Base-by-base conservation (phyloP, 2,797 vertebrate species). In the Hippocampus kuda region DNA sequence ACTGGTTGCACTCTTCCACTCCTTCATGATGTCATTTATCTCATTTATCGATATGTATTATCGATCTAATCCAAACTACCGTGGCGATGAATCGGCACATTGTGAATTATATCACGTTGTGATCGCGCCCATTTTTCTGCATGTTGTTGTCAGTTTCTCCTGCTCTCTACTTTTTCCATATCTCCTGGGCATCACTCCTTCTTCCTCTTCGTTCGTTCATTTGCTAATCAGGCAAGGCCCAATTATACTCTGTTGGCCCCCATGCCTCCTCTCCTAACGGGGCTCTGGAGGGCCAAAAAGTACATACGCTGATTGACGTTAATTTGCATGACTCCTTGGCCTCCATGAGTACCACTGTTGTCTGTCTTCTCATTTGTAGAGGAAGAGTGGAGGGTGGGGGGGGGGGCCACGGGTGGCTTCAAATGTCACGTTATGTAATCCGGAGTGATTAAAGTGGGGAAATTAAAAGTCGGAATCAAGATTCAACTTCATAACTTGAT, bases 261-360 rank as follows among this genome's bases (percentile, higher is more conserved):
- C 68, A 38, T 75, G 77, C 75, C 70, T 79, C 79, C 74, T 83
- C 78, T 59, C 54, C 80, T 83, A 81, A 85, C 76, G 85, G 85
- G 84, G 86, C 84, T 84, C 81, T 63, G 77, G 81, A 84, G 86
- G 85, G 87, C 89, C 87, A 89, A 88, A 87, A 87, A 82, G 78
- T 77, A 85, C 78, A 48, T 48, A 86, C 79, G 82, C 82, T 91
- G 91, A 92, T 85, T 92, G 91, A 91, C 90, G 85, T 89, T 92
- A 92, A 92, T 92, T 92, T 92, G 90, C 89, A 86, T 88, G 88
- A 89, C 89, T 91, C 87, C 82, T 89, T 91, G 90, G 86, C 90
- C 89, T 87, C 84, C 83, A 69, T 88, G 86, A 89, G 85, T 81
- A 87, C 83, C 75, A 70, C 83, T 88, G 86, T 88, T 88, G 83